Conservation (phyloP, 1,140 invertebrate species). For the Cotesia glomerata region DNA sequence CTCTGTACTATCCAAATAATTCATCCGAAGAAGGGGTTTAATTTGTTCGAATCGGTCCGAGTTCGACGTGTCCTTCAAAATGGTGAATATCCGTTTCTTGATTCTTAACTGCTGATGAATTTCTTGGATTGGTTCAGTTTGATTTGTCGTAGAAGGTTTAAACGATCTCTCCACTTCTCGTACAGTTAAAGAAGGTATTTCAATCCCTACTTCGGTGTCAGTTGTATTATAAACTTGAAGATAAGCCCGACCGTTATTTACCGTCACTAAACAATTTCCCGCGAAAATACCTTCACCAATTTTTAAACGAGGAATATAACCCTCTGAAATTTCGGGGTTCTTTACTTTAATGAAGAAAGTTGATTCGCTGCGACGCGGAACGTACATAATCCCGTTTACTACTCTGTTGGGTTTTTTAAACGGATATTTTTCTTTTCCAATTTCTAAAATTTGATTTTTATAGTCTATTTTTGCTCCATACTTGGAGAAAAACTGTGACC, state of each 20-base stretch:
- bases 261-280: constrained; percentile 5
- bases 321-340: constrained; percentile 1
- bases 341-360: neutral
- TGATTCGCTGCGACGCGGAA: too few species aligned
- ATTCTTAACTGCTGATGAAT: neutral
- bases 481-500: constrained; percentile 1
- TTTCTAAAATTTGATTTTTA: neutral
- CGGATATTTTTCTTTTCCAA: neutral
- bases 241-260: constrained; percentile 9
- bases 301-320: constrained; percentile 14
- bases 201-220: constrained; percentile 9
- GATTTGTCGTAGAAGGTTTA: neutral
- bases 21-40: neutral
- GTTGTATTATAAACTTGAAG: constrained; percentile 13
- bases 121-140: neutral
- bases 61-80: neutral
- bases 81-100: neutral
- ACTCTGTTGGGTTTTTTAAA: constrained; percentile 1
- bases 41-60: neutral
- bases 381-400: neutral
- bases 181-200: constrained; percentile 17
- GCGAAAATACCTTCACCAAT: neutral
- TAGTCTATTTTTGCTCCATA: constrained; percentile 11
- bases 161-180: neutral
- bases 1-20: too few species aligned